Base-by-base conservation (phyloP, 2,888 invertebrate genomes). In the Saturnia japonica region DNA sequence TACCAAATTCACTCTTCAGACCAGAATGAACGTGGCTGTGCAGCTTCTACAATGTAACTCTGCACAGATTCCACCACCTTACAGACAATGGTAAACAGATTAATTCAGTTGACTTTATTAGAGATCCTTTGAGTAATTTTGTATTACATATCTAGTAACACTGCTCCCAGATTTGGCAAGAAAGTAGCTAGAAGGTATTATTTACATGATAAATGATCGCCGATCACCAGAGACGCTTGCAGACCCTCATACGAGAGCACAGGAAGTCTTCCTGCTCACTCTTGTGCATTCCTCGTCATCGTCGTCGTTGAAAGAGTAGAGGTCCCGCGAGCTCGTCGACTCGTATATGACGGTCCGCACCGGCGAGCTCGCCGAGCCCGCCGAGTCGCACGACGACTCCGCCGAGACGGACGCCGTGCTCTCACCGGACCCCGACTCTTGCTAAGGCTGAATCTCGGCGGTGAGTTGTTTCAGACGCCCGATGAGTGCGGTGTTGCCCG, bases 401-500 rank as follows among this genome's bases (percentile, higher is more conserved):
- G 57, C 14, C 25, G 14, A 3, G 64, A n/a, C 19, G 40, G n/a
- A 25, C 40, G n/a, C n/a, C n/a, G n/a, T n/a, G 67, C 42, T 14
- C 40, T 4, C 66, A 12, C 66, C 28, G n/a, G 25, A 16, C 60
- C 7, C 28, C 60, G 19, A 8, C 54, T 70, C 40, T 71, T 47
- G 82, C 82, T 81, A 82, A 74, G 80, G 80, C 71, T 22, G 75
- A 71, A 79, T 73, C 43, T 75, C 75, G 60, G 68, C 54, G 25
- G 82, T 70, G 74, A 76, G 74, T 71, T 71, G 74, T 57, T 73
- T 67, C n/a, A 81, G 75, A 3, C 73, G 75, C 40, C 76, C 76
- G 43, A 89, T 78, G 64, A 88, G 85, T 71, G 85, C 85, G 6
- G 84, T 75, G 86, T 84, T 85, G 78, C 76, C 75, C 42, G 84